phyloP scores from a whole-genome alignment of 2,797 vertebrate genomes.

The Rhynchonycteris naso region DNA sequence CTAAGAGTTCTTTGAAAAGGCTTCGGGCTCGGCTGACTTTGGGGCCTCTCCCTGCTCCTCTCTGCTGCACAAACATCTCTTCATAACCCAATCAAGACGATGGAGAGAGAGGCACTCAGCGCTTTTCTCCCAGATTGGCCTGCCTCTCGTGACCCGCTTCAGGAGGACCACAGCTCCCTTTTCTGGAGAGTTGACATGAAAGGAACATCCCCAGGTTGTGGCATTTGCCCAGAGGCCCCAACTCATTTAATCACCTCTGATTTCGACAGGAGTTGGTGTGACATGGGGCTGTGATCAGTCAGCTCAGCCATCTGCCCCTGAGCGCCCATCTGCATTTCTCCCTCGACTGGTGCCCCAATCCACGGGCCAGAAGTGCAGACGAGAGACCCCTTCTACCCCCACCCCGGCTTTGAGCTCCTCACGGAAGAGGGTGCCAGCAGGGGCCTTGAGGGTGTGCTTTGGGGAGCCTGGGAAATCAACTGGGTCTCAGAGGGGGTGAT shows the following conservation, averaged over 20 bases:
- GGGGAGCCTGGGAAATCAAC: background rate
- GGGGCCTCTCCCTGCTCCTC: background rate
- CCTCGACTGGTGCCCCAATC: background rate
- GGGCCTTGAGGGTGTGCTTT: background rate
- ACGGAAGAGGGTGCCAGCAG: background rate
- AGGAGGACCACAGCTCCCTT: background rate
- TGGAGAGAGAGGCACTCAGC: rapidly evolving
- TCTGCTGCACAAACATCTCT: background rate
- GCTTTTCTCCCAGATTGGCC: background rate
- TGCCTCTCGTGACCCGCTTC: rapidly evolving
- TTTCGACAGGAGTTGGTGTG: background rate
- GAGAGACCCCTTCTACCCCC: background rate
- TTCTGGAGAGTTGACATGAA: rapidly evolving
- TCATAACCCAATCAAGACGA: background rate
- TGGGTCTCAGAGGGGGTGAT: background rate
- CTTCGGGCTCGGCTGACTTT: background rate
- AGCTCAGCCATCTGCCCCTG: rapidly evolving
- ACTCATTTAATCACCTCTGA: background rate
- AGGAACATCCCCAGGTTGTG: background rate
- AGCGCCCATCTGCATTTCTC: background rate
- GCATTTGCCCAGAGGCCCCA: background rate
- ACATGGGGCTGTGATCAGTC: background rate
- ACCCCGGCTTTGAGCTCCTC: background rate
- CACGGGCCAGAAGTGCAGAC: background rate
- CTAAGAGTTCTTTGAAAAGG: background rate